These are phyloP conservation scores for Nephrotoma appendiculata DNA, from an alignment of 2,888 invertebrate genomes.

Conservation along the genomic window DNA sequence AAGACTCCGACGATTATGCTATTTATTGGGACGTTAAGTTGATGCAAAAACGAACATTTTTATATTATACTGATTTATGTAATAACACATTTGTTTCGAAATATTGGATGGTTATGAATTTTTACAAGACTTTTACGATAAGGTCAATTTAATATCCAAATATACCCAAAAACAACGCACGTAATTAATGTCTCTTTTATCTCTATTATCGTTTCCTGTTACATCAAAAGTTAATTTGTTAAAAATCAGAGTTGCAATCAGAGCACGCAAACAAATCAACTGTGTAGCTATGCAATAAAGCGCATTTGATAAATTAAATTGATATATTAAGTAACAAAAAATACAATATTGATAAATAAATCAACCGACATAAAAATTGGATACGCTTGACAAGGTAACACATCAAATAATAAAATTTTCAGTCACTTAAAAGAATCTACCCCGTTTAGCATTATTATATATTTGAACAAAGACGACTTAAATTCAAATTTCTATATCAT, in stretches of 20 bases:
- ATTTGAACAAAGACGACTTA: not conserved
- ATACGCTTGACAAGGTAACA: not conserved
- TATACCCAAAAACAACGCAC: no score
- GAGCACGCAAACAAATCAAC: constrained; percentile 1
- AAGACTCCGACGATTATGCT: no score
- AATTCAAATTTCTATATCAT: not conserved
- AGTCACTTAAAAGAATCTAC: not conserved
- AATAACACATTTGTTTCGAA: not conserved
- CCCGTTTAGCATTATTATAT: not conserved
- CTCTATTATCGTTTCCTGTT: no score
- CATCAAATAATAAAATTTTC: not conserved
- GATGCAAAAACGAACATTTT: no score
- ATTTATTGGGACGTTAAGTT: no score
- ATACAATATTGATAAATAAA: not conserved
- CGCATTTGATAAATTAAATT: constrained; percentile 1
- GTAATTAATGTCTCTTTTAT: no score
- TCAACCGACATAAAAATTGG: not conserved
- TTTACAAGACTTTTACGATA: not conserved
- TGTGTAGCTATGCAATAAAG: not conserved
- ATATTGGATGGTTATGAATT: not conserved
- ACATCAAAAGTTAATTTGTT: not conserved
- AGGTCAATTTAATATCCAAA: not conserved
- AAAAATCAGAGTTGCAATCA: not conserved
- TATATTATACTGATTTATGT: no score
- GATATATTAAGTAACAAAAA: not conserved